Evolutionary conservation across 2,888 invertebrate species (phyloP).

Genomic region (Nysson spinosus): DNA sequence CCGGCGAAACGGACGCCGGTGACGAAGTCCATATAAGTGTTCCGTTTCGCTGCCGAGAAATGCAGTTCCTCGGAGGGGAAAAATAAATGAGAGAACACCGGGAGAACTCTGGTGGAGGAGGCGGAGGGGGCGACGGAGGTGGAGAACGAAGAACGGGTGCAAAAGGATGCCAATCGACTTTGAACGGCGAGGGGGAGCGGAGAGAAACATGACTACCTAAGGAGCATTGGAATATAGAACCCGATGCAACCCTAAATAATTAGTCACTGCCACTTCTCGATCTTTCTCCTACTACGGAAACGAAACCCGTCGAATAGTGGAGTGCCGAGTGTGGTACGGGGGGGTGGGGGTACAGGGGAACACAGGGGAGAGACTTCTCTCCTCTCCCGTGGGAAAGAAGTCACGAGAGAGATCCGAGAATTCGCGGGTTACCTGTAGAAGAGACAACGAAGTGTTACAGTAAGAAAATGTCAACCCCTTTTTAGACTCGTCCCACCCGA

Average conservation of each 20-base stretch:
- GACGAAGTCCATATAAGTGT: conserved; percentile 77
- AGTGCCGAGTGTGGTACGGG: neutral
- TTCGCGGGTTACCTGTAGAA: conserved; percentile 13
- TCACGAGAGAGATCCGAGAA: conserved; percentile 27
- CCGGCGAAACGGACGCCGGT: conserved; percentile 71
- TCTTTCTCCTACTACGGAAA: conserved; percentile 30
- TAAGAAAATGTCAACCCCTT: conserved; percentile 52
- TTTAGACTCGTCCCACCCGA: conserved; percentile 51
- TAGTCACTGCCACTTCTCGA: conserved; percentile 74
- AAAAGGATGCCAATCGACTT: conserved; percentile 55
- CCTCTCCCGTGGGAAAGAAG: conserved; percentile 39
- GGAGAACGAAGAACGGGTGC: conserved; percentile 28
- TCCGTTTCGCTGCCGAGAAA: conserved; percentile 75
- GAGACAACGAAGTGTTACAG: conserved; percentile 9
- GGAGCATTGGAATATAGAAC: too few relatives aligned
- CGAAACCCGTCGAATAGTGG: conserved; percentile 12
- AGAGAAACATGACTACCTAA: too few relatives aligned
- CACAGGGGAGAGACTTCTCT: conserved; percentile 17
- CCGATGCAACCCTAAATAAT: conserved; percentile 73
- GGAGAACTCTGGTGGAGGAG: conserved; percentile 49
- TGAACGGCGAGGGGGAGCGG: too few relatives aligned
- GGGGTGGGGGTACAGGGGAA: conserved; percentile 30
- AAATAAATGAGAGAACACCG: conserved; percentile 69
- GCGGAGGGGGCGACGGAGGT: neutral
- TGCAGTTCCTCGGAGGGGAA: conserved; percentile 70